Percentiles rank a stretch among this genome's conserved stretches.
Evolutionary conservation across 2,888 invertebrate genomes (phyloP).

Genomic region (Chouioia cunea): DNA sequence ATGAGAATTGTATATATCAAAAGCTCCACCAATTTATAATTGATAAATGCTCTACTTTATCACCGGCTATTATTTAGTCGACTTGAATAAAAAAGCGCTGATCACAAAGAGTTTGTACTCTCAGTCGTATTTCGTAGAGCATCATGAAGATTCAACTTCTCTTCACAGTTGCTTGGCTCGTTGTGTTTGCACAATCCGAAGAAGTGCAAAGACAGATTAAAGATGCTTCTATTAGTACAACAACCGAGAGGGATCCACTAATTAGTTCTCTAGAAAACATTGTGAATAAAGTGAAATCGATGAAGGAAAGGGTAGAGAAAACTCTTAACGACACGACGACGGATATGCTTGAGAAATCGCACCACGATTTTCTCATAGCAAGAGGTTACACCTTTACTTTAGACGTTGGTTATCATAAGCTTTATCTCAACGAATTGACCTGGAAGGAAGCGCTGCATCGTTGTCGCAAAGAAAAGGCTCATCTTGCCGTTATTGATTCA

Average conservation of each 20-base stretch:
- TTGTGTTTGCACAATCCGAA: background rate
- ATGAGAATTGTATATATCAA: no score
- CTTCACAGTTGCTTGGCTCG: background rate
- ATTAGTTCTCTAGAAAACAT: conserved; percentile 21
- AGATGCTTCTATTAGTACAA: background rate
- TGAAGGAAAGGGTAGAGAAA: conserved; percentile 18
- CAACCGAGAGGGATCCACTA: background rate
- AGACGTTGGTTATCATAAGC: conserved; percentile 37
- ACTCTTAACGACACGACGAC: conserved; percentile 19
- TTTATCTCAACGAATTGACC: conserved; percentile 12
- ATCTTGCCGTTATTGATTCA: conserved; percentile 34
- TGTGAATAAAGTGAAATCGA: conserved; percentile 11
- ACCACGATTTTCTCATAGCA: conserved; percentile 15
- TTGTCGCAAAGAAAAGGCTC: conserved; percentile 30
- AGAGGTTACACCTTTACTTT: conserved; percentile 21
- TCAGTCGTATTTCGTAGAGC: background rate
- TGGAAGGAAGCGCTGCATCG: conserved; percentile 30
- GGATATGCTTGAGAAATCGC: background rate
- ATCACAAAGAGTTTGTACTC: background rate
- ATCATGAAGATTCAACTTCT: conserved; percentile 1
- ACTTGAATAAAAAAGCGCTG: conserved; percentile 19
- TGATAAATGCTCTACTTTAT: background rate
- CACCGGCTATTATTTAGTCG: conserved; percentile 1
- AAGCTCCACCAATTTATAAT: no score
- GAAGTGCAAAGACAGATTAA: background rate